phyloP scores from a whole-genome alignment of 1,140 invertebrate genomes.

The Ectropis grisescens region DNA sequence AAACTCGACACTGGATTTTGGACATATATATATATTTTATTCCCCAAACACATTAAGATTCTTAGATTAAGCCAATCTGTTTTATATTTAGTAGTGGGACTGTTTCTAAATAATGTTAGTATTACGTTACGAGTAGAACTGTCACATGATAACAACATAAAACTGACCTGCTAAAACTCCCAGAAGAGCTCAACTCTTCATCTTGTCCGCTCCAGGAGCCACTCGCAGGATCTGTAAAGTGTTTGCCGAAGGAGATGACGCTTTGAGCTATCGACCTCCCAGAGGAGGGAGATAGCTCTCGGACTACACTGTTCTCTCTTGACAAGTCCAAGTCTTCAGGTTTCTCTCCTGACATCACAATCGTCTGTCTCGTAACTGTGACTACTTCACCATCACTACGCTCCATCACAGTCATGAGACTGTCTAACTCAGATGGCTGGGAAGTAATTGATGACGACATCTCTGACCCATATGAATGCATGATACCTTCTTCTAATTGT shows the following conservation, averaged over 20 bases:
- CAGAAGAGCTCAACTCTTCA: constrained; percentile 66
- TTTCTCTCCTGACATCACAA: constrained; percentile 47
- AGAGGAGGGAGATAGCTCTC: constrained; percentile 67
- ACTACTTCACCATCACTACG: constrained; percentile 44
- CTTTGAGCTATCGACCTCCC: constrained; percentile 64
- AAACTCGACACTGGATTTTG: too few relatives aligned
- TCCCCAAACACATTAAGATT: too few relatives aligned
- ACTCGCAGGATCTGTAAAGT: constrained; percentile 69
- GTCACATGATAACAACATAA: too few relatives aligned
- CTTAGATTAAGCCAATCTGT: too few relatives aligned
- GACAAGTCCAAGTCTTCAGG: constrained; percentile 56
- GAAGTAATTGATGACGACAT: constrained; percentile 67
- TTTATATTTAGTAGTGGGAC: too few relatives aligned
- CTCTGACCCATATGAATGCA: constrained; percentile 62
- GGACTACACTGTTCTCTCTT: constrained; percentile 44
- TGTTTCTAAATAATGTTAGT: too few relatives aligned
- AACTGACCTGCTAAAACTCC: constrained; percentile 66
- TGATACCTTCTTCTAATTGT: constrained; percentile 43
- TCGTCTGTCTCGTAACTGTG: constrained; percentile 43
- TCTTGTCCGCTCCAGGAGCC: constrained; percentile 69
- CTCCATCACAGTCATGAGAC: constrained; percentile 64
- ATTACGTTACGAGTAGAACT: too few relatives aligned
- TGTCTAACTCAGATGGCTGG: constrained; percentile 66
- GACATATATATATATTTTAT: too few relatives aligned
- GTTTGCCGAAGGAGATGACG: constrained; percentile 59